Evolutionary conservation across 2,888 invertebrate species (phyloP).

Genomic region (Notocelia uddmanniana): DNA sequence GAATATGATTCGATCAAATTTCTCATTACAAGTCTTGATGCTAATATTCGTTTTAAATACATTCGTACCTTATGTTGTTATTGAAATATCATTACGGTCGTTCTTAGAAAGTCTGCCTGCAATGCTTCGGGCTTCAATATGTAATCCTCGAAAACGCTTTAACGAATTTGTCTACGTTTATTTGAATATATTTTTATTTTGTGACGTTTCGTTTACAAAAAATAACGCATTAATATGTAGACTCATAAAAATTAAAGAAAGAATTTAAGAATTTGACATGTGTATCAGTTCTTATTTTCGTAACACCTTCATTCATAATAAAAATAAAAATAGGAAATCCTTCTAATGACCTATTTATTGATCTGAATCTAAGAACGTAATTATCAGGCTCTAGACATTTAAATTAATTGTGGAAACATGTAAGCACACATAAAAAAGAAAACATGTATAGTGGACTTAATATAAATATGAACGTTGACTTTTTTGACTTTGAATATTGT

Average conservation of each 20-base stretch:
- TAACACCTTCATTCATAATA: background rate
- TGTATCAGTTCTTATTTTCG: background rate
- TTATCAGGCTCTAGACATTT: too few species aligned
- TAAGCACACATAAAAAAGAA: too few species aligned
- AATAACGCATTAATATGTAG: background rate
- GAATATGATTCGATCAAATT: constrained; percentile 16
- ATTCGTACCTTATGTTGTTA: constrained; percentile 6
- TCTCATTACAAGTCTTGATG: constrained; percentile 13
- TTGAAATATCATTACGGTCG: constrained; percentile 22
- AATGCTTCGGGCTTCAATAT: constrained; percentile 8
- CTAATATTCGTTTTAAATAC: constrained; percentile 22
- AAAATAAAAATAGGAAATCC: background rate
- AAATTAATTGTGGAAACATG: too few species aligned
- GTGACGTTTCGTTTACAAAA: background rate
- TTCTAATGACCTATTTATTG: background rate
- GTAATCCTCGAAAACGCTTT: constrained; percentile 2
- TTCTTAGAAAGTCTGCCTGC: background rate
- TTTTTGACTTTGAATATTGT: too few species aligned
- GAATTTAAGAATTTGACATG: too few species aligned
- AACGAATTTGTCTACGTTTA: background rate
- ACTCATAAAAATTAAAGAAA: too few species aligned
- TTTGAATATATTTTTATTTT: background rate
- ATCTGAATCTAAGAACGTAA: too few species aligned
- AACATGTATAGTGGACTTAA: too few species aligned
- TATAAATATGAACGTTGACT: too few species aligned